phyloP scores from a whole-genome alignment of 2,888 invertebrate species.

The Polydrusus tereticollis region DNA sequence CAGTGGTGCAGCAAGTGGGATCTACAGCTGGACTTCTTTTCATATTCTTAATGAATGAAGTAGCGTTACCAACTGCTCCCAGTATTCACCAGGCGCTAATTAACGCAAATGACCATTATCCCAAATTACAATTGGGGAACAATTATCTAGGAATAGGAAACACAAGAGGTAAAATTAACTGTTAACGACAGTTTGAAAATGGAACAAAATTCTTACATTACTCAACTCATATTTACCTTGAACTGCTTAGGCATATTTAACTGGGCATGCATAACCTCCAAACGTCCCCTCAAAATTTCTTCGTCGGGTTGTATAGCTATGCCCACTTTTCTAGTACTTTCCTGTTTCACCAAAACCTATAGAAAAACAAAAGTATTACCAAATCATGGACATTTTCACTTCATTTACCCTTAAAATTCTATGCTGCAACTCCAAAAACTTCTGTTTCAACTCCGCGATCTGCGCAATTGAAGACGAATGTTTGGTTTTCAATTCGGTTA shows the following conservation, averaged over 20 bases:
- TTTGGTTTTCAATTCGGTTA: constrained; percentile 83
- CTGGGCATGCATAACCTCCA: constrained; percentile 89
- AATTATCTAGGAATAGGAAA: no score
- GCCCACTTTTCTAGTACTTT: constrained; percentile 89
- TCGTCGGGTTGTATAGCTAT: constrained; percentile 91
- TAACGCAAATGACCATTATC: no score
- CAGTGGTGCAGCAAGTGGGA: no score
- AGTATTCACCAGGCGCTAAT: no score
- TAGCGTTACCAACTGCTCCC: no score
- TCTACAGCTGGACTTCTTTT: no score
- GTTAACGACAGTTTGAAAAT: no score
- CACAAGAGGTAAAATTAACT: no score
- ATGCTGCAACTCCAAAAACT: constrained; percentile 86
- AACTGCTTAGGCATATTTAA: constrained; percentile 93
- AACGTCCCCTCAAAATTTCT: constrained; percentile 86
- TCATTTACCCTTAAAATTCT: constrained; percentile 80
- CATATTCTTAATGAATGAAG: no score
- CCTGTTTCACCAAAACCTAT: constrained; percentile 88
- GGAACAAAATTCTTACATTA: not conserved
- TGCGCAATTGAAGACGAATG: constrained; percentile 86
- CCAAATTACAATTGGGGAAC: no score
- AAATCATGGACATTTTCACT: not conserved
- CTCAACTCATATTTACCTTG: constrained; percentile 74
- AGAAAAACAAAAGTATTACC: constrained; percentile 33
- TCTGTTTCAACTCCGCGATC: constrained; percentile 85